Conservation (phyloP, 2,797 vertebrate genomes). For the Acipenser oxyrinchus region DNA sequence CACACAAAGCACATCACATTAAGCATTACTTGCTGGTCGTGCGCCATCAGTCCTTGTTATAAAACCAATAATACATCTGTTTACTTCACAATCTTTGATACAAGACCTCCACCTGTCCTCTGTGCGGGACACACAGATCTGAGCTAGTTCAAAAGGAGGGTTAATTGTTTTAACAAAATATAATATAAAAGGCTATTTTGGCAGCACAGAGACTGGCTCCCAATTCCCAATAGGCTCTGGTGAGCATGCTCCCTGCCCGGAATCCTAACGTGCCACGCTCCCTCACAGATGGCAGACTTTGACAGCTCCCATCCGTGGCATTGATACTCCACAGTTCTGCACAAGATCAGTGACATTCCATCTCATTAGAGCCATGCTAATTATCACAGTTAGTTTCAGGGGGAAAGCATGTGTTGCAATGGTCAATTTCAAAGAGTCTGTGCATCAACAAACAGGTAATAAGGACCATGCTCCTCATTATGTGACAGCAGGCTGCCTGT, state of each 20-base stretch:
- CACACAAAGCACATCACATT: no score
- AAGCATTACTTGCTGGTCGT: no score
- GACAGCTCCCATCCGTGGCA: slow-evolving; percentile 78
- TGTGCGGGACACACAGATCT: no score
- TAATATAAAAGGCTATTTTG: not conserved
- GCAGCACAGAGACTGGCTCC: not conserved
- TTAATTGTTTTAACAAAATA: no score
- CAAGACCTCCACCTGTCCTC: no score
- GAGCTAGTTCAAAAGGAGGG: no score
- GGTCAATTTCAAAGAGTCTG: slow-evolving; percentile 87
- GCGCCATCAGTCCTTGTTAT: no score
- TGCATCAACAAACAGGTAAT: slow-evolving; percentile 80
- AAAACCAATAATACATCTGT: no score
- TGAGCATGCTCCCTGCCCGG: slow-evolving; percentile 70
- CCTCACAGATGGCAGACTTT: slow-evolving; percentile 96
- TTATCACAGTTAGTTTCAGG: slow-evolving; percentile 99
- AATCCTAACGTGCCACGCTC: slow-evolving; percentile 84
- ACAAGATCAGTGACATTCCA: slow-evolving; percentile 99
- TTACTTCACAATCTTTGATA: no score
- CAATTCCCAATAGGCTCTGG: slow-evolving; percentile 1
- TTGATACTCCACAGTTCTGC: slow-evolving; percentile 88
- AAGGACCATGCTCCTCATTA: slow-evolving; percentile 90
- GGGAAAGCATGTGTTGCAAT: slow-evolving; percentile 81
- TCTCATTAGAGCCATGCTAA: slow-evolving; percentile 99
- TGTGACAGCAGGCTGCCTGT: slow-evolving; percentile 82